Conservation (phyloP, 2,888 invertebrate species). For the Eristalinus aeneus region DNA sequence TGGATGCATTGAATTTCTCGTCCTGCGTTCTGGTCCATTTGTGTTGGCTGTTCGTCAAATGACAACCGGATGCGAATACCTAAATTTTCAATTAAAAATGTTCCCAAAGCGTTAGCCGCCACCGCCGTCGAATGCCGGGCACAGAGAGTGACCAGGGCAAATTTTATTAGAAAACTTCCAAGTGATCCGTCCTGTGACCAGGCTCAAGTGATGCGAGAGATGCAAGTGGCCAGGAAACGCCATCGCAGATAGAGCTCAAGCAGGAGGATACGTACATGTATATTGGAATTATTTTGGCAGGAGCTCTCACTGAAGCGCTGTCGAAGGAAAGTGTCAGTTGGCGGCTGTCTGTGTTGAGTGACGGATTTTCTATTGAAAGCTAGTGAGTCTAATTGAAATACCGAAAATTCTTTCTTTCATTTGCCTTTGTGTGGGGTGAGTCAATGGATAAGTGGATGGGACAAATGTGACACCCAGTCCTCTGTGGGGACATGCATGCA, state of each 20-base stretch:
- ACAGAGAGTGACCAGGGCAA: conserved; percentile 25
- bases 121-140: conserved; percentile 24
- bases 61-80: conserved; percentile 15
- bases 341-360: conserved; percentile 60
- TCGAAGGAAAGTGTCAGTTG: conserved; percentile 53
- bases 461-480: not conserved
- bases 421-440: not conserved
- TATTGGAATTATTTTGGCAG: conserved; percentile 66
- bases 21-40: not conserved
- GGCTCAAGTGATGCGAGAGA: not conserved
- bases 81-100: conserved; percentile 61
- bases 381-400: conserved; percentile 68
- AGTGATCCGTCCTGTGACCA: not conserved
- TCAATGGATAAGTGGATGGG: not conserved
- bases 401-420: conserved; percentile 61
- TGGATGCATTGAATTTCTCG: conserved; percentile 56
- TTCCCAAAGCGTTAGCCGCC: conserved; percentile 19
- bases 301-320: conserved; percentile 38
- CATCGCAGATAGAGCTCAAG: not conserved
- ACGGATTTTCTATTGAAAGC: conserved; percentile 61
- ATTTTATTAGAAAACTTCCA: conserved; percentile 62
- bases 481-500: not conserved
- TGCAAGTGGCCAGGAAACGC: conserved; percentile 40
- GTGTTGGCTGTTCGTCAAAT: not conserved
- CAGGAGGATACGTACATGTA: conserved; percentile 30